A percentile compares a stretch with the other conserved stretches of the same genome.
Evolutionary conservation across 2,888 invertebrate species (phyloP).

Genomic region (Rhingia campestris): DNA sequence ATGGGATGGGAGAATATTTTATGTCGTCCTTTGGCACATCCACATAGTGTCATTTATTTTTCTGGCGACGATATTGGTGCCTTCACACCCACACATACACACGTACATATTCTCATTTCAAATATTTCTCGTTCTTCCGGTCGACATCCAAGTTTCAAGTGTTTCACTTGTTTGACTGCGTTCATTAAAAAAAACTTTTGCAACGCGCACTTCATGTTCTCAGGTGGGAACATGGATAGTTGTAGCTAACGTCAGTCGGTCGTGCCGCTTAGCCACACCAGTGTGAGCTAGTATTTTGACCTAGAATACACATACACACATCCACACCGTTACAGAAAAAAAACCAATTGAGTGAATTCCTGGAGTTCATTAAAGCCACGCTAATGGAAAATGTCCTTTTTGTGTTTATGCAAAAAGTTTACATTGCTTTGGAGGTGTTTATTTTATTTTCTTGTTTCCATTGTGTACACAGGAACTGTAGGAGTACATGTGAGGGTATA

Average conservation of each 20-base stretch:
- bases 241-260: background rate
- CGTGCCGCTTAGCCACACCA: background rate
- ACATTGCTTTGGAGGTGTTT: conserved; percentile 25
- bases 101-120: background rate
- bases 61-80: background rate
- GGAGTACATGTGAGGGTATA: background rate
- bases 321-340: background rate
- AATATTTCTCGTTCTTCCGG: conserved; percentile 26
- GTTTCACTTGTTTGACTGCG: conserved; percentile 33
- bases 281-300: conserved; percentile 16
- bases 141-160: conserved; percentile 25
- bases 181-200: conserved; percentile 49
- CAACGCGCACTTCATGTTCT: background rate
- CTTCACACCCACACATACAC: background rate
- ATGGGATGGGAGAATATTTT: conserved; percentile 13
- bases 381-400: conserved; percentile 47
- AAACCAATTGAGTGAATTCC: conserved; percentile 21
- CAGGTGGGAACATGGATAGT: conserved; percentile 11
- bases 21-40: conserved; percentile 10
- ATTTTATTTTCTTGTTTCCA: background rate
- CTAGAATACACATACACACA: conserved; percentile 4
- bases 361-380: conserved; percentile 13
- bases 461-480: background rate
- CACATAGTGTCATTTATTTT: conserved; percentile 19
- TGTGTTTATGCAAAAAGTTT: conserved; percentile 31